These are phyloP conservation scores for Tenodera sinensis DNA, from an alignment of 2,888 invertebrate species.

Conservation along the genomic window DNA sequence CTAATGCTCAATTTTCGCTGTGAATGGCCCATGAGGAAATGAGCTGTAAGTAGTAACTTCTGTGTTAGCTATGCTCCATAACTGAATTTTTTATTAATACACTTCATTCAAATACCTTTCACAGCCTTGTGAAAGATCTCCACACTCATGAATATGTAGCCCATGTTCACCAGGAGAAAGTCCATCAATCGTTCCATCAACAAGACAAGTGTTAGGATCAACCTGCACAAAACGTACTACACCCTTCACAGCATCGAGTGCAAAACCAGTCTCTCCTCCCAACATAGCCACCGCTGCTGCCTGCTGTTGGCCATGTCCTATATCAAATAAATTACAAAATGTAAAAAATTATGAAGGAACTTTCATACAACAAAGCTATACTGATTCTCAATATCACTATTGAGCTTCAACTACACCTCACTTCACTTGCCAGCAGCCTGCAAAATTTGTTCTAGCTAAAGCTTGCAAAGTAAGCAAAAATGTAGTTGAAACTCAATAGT, in stretches of 20 bases:
- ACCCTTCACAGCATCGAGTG: conserved; percentile 58
- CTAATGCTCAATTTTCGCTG: too few relatives aligned
- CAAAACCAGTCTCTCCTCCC: conserved; percentile 46
- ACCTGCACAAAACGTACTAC: conserved; percentile 73
- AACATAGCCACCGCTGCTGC: conserved; percentile 70
- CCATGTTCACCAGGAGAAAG: conserved; percentile 60
- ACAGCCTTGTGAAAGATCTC: conserved; percentile 66
- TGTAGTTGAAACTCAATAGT: too few relatives aligned
- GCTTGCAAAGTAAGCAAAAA: too few relatives aligned
- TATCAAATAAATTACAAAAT: conserved; percentile 10
- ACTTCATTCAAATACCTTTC: conserved; percentile 46
- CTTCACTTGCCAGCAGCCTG: too few relatives aligned
- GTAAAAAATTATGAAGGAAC: too few relatives aligned
- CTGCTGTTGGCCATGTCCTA: conserved; percentile 36
- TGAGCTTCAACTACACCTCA: too few relatives aligned
- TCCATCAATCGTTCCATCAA: conserved; percentile 80
- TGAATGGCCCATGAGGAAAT: not conserved
- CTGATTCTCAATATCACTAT: too few relatives aligned
- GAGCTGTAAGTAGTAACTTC: not conserved
- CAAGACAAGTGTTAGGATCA: conserved; percentile 56
- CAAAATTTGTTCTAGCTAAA: too few relatives aligned
- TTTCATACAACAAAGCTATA: too few relatives aligned
- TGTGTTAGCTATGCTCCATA: not conserved
- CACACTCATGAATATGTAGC: conserved; percentile 65
- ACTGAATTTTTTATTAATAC: not conserved